phyloP scores from a whole-genome alignment of 2,888 invertebrate species.

The Brachypterus glaber region DNA sequence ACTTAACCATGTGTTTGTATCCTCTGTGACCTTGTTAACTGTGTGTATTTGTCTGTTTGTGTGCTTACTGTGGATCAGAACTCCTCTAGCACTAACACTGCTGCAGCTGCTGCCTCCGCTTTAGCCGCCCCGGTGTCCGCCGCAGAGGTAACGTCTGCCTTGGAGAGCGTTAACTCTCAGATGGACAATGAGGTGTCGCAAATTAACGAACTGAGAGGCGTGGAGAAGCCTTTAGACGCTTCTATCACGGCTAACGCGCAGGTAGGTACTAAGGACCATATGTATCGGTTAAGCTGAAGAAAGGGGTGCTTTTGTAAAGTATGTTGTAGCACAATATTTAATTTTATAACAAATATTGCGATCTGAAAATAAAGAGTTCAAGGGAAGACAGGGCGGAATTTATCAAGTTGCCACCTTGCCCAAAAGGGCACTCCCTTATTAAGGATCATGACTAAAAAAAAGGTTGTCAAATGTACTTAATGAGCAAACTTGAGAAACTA shows the following conservation, averaged over 20 bases:
- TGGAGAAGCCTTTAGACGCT: conserved; percentile 38
- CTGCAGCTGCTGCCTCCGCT: conserved; percentile 13
- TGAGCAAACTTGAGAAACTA: too few relatives aligned
- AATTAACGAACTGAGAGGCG: conserved; percentile 41
- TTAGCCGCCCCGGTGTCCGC: conserved; percentile 23
- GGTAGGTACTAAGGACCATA: conserved; percentile 32
- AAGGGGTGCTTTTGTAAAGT: neutral
- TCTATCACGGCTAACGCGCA: conserved; percentile 39
- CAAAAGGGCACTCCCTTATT: too few relatives aligned
- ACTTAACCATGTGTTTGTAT: neutral
- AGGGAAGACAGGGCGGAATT: too few relatives aligned
- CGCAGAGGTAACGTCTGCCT: conserved; percentile 24
- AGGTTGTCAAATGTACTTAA: too few relatives aligned
- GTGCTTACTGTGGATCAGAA: conserved; percentile 19
- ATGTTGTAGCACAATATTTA: too few relatives aligned
- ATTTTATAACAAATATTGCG: too few relatives aligned
- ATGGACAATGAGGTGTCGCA: conserved; percentile 39
- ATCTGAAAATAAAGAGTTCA: too few relatives aligned
- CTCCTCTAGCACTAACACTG: conserved; percentile 16
- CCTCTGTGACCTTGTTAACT: neutral
- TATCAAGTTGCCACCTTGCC: too few relatives aligned
- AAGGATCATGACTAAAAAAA: too few relatives aligned
- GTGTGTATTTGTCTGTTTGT: conserved; percentile 4
- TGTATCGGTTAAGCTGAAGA: conserved; percentile 2
- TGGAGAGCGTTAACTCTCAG: conserved; percentile 29